These are phyloP conservation scores for Xylota sylvarum DNA, from an alignment of 2,888 invertebrate species.

Conservation along the genomic window DNA sequence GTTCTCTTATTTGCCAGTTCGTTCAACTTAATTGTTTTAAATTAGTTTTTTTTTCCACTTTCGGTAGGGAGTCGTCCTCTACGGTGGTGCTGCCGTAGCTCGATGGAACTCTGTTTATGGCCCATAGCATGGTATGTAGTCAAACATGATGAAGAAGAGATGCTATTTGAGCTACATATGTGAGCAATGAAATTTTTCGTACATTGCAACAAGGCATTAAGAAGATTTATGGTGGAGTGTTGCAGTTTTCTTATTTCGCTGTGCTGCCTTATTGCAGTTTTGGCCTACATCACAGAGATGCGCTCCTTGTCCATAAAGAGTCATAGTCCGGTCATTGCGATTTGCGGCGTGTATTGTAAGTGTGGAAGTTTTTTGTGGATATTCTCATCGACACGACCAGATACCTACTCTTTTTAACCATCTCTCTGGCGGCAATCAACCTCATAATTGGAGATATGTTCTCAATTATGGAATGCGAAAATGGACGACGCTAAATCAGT, in stretches of 20 bases:
- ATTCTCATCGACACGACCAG: constrained; percentile 59
- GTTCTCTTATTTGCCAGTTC: constrained; percentile 62
- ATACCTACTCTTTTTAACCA: constrained; percentile 40
- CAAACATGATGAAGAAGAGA: constrained; percentile 16
- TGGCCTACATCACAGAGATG: constrained; percentile 75
- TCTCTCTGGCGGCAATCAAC: constrained; percentile 67
- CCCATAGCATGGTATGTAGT: constrained; percentile 38
- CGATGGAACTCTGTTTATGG: constrained; percentile 54
- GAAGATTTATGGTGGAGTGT: constrained; percentile 73
- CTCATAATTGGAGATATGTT: constrained; percentile 75
- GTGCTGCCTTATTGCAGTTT: constrained; percentile 72
- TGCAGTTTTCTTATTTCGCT: constrained; percentile 69
- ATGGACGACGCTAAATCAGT: constrained; percentile 74
- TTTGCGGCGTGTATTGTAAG: constrained; percentile 59
- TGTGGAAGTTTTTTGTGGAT: constrained; percentile 53
- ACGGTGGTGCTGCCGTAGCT: constrained; percentile 23
- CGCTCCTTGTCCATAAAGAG: constrained; percentile 68
- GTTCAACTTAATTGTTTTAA: constrained; percentile 77
- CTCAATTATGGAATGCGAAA: constrained; percentile 76
- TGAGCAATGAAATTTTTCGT: constrained; percentile 72
- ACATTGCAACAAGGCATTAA: constrained; percentile 74
- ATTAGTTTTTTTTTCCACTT: constrained; percentile 63
- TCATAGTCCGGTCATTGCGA: constrained; percentile 50
- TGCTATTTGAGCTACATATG: constrained; percentile 68
- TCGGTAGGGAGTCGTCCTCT: constrained; percentile 23